Evolutionary conservation across 2,888 invertebrate genomes (phyloP), one percentile per base, ranked within the genome.

Genomic region (Drosophila formosana): DNA sequence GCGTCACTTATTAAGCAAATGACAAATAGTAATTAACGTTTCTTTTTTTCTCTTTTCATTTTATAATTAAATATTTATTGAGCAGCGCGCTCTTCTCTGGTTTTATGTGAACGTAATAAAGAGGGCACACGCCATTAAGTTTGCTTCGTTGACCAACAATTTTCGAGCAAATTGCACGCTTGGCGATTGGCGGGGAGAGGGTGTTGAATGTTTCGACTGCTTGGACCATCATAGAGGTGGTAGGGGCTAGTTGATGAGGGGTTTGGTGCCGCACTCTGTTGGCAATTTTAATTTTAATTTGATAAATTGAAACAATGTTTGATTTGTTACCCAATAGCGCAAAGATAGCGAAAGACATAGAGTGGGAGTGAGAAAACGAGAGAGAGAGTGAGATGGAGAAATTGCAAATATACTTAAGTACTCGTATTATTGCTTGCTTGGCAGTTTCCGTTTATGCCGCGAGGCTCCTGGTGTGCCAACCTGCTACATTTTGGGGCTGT

Each of bases 1-100:
- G 41, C 34, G 30, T n/a, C 46, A 57, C 69, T 67, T 66, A 70
- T 78, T 70, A 74, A 63, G 58, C 52, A 74, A 83, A 72, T 84
- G 72, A 80, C 78, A 80, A 82, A 80, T 75, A 66, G 67, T 75
- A 80, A 78, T 78, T 78, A 72, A 63, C 52, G 51, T 69, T 64
- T 63, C 66, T 72, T 61, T 66, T 52, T 74, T 62, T 64, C 37
- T 71, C 58, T 69, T 56, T 74, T 70, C 55, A 56, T 51, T 72
- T 64, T 69, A 70, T 84, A 88, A 82, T 84, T 81, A 87, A 87
- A 87, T 86, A 88, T 87, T 87, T 87, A 88, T 84, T 79, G 84
- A 76, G 81, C 69, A 72, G 63, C 37, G 50, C 56, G 50, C 56
- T 60, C 46, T 18, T 57, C 41, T 69, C 41, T 55, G 57, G 57